These are phyloP conservation scores for Drosophila ironensis DNA, from an alignment of 1,140 invertebrate genomes.

Conservation along the genomic window DNA sequence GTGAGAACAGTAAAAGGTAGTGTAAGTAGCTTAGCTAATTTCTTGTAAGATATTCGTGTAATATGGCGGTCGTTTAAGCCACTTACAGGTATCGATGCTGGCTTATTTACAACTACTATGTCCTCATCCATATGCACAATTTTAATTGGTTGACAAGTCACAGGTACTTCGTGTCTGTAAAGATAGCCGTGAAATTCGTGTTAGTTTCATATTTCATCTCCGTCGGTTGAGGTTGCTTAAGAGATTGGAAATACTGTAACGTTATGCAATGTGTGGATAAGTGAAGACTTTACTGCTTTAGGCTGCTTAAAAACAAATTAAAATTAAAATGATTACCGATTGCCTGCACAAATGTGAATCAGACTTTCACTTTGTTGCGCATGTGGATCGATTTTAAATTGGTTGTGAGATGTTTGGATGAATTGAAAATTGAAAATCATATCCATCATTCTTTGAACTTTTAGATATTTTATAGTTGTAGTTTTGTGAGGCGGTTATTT, in stretches of 20 bases:
- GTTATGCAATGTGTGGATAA: background rate
- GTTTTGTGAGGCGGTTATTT: no score
- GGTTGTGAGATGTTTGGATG: no score
- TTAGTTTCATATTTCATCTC: conserved; percentile 34
- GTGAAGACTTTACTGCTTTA: background rate
- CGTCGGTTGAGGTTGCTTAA: conserved; percentile 10
- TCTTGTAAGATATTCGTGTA: background rate
- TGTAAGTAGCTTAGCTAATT: background rate
- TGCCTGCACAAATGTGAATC: background rate
- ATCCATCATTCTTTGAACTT: no score
- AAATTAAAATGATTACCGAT: background rate
- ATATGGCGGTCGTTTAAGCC: conserved; percentile 89
- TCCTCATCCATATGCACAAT: conserved; percentile 99
- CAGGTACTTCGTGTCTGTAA: conserved; percentile 98
- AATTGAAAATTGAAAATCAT: no score
- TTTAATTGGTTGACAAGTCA: conserved; percentile 95
- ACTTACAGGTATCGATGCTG: conserved; percentile 98
- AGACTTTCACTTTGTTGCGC: background rate
- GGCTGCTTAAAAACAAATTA: background rate
- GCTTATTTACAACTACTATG: conserved; percentile 99
- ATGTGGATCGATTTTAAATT: no score
- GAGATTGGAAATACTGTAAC: background rate
- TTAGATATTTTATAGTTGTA: no score
- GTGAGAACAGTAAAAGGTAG: conserved; percentile 2
- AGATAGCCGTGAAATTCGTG: conserved; percentile 33